Percentiles rank a stretch among this genome's conserved stretches.
phyloP scores from a whole-genome alignment of 2,113 vertebrate species.

The Nerophis ophidion region DNA sequence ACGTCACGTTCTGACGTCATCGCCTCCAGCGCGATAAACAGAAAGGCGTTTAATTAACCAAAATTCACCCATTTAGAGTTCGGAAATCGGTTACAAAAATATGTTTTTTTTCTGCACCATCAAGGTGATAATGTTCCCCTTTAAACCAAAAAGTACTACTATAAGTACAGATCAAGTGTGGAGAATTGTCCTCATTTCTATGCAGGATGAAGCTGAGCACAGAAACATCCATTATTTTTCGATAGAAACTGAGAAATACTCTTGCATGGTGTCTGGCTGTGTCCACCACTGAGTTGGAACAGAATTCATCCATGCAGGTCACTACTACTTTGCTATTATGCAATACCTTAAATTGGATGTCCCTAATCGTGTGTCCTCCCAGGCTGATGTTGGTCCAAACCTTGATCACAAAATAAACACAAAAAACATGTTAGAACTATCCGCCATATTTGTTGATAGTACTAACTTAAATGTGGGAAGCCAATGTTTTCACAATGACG shows the following conservation, averaged over 20 bases:
- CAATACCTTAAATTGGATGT: not conserved
- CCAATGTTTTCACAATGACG: slow-evolving; percentile 47
- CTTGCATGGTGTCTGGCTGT: slow-evolving; percentile 69
- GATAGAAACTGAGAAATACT: slow-evolving; percentile 35
- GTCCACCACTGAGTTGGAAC: slow-evolving; percentile 51
- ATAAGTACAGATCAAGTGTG: not conserved
- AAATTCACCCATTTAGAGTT: too few relatives aligned
- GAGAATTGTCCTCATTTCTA: slow-evolving; percentile 43
- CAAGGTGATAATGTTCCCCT: too few relatives aligned
- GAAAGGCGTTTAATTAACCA: too few relatives aligned
- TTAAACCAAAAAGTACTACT: not conserved
- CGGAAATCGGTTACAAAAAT: too few relatives aligned
- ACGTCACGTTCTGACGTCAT: too few relatives aligned
- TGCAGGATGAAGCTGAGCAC: slow-evolving; percentile 1
- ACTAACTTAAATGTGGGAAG: not conserved
- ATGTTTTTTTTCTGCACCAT: too few relatives aligned
- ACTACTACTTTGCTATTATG: too few relatives aligned
- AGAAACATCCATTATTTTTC: not conserved
- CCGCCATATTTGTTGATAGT: not conserved
- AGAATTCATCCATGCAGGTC: slow-evolving; percentile 61
- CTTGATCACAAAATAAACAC: not conserved
- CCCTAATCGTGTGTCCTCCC: not conserved
- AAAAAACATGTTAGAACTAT: too few relatives aligned
- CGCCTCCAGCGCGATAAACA: too few relatives aligned
- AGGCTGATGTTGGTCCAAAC: not conserved